Evolutionary conservation across 1,140 invertebrate species (phyloP).

Genomic region (Formica exsecta): DNA sequence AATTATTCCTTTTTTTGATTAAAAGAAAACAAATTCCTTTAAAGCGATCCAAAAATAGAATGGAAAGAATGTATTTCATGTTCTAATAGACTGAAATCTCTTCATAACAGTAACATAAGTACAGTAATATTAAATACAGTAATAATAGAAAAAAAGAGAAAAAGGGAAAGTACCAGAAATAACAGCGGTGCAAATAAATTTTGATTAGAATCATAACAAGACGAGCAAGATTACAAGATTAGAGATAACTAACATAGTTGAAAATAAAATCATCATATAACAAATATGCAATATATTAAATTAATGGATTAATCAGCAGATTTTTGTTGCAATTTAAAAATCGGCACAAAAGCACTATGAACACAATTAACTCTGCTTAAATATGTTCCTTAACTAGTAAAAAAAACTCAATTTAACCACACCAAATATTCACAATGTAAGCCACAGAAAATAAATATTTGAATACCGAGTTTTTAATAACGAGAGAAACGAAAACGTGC

Average conservation of each 20-base stretch:
- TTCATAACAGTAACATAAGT: too few species aligned
- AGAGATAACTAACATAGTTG: background rate
- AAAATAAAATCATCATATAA: background rate
- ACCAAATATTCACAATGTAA: background rate
- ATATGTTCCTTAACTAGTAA: background rate
- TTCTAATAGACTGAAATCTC: background rate
- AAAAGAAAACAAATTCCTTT: background rate
- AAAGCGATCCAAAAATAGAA: background rate
- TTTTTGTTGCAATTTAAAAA: background rate
- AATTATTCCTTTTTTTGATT: background rate
- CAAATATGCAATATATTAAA: background rate
- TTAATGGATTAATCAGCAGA: background rate
- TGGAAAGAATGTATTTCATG: background rate
- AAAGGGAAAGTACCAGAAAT: background rate
- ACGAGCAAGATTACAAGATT: background rate
- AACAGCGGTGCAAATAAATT: background rate
- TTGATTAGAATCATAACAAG: background rate
- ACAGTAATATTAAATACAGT: background rate
- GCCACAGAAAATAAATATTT: background rate
- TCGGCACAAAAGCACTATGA: background rate
- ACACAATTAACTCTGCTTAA: background rate
- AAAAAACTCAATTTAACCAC: background rate
- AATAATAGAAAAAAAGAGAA: too few species aligned
- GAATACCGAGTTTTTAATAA: background rate
- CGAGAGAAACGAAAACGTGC: background rate